A percentile compares a stretch with the other conserved stretches of the same genome.
These are phyloP conservation scores for Aurelia sp. DNA, from an alignment of 30 jellyfish, hydroid and myxozoan genomes.

Conservation along the genomic window DNA sequence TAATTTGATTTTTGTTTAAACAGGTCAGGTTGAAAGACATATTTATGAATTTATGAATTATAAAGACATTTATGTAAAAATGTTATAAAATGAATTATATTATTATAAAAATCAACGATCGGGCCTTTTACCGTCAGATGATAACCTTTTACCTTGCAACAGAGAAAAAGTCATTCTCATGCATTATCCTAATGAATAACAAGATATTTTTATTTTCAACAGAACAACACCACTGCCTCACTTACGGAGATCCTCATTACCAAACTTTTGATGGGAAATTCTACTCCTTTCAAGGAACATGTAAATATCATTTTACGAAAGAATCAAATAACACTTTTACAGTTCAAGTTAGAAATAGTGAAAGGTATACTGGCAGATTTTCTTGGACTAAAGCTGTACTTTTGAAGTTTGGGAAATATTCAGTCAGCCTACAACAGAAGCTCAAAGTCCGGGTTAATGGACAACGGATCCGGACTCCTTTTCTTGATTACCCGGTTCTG, in stretches of 20 bases:
- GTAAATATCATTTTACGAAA: conserved; percentile 73
- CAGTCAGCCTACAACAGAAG: conserved; percentile 79
- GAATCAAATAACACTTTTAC: conserved; percentile 55
- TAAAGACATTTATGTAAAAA: too few relatives aligned
- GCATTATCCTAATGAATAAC: neutral
- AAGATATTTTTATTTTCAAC: neutral
- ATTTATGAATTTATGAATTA: too few relatives aligned
- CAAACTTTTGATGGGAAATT: conserved; percentile 90
- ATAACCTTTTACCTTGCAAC: too few relatives aligned
- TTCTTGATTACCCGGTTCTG: conserved; percentile 69
- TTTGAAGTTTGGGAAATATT: conserved; percentile 45
- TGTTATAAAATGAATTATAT: too few relatives aligned
- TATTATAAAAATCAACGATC: too few relatives aligned
- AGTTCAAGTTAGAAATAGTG: conserved; percentile 67
- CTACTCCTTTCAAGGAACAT: conserved; percentile 89
- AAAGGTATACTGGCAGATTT: conserved; percentile 76
- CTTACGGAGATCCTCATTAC: conserved; percentile 95
- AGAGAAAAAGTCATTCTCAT: too few relatives aligned
- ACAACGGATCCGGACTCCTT: conserved; percentile 61
- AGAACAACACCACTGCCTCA: conserved; percentile 74
- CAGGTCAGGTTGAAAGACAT: too few relatives aligned
- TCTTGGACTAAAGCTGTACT: conserved; percentile 89
- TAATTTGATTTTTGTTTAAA: too few relatives aligned
- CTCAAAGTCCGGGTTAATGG: conserved; percentile 80
- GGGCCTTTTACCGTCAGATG: too few relatives aligned